A percentile compares a stretch with the other conserved stretches of the same genome.
Evolutionary conservation across 1,140 invertebrate genomes (phyloP).

Genomic region (Scylla paramamosain): DNA sequence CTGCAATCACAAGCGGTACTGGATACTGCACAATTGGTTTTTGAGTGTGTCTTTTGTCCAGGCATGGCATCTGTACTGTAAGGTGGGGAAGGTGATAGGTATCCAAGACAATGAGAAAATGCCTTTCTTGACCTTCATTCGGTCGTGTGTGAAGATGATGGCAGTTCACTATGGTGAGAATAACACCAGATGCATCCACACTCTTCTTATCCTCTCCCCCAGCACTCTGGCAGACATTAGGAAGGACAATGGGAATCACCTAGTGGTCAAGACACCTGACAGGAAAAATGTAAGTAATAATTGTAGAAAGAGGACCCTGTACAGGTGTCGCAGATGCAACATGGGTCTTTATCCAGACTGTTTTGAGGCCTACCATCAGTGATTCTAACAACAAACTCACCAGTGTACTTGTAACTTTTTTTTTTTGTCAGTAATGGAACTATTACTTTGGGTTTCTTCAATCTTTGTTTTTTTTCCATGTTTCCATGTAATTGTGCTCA

Average conservation of each 20-base stretch:
- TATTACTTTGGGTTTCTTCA: background rate
- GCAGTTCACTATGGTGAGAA: background rate
- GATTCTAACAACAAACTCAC: background rate
- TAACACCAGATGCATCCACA: background rate
- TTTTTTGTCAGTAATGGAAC: background rate
- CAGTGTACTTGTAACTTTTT: background rate
- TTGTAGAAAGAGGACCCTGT: background rate
- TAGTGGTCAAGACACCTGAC: background rate
- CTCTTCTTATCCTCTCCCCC: background rate
- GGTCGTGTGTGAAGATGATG: background rate
- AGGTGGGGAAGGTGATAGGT: conserved; percentile 4
- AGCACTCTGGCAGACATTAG: too few relatives aligned
- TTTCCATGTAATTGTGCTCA: too few relatives aligned
- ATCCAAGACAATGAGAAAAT: background rate
- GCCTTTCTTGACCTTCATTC: background rate
- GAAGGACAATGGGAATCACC: too few relatives aligned
- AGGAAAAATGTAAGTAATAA: conserved; percentile 4
- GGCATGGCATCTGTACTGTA: background rate
- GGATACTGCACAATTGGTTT: background rate
- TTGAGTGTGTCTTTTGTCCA: background rate
- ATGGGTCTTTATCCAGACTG: background rate
- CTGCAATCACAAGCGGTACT: background rate
- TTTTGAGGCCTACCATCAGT: conserved; percentile 33
- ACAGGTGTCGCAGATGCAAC: conserved; percentile 12
- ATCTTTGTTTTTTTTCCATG: too few relatives aligned